A percentile compares a stretch with the other conserved stretches of the same genome.
These are phyloP conservation scores for Catharus fuscescens DNA, from an alignment of 2,113 vertebrate species.

Conservation along the genomic window DNA sequence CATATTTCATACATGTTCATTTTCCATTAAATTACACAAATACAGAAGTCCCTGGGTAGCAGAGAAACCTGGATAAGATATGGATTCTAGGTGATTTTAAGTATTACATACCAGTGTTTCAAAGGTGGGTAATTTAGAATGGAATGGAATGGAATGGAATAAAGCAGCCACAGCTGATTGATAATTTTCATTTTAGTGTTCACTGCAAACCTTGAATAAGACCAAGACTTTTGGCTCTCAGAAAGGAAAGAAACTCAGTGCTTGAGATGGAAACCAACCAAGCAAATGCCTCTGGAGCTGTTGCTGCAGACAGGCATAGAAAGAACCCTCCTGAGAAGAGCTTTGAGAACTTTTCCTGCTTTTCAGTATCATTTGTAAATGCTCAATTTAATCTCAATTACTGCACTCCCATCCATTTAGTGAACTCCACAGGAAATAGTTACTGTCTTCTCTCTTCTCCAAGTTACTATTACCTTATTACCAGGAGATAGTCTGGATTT, in stretches of 20 bases:
- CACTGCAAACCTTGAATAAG: neutral
- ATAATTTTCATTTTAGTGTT: neutral
- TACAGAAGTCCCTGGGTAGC: neutral
- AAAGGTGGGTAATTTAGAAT: neutral
- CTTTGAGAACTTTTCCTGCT: neutral
- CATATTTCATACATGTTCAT: fast-evolving
- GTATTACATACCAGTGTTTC: neutral
- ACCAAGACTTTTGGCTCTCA: neutral
- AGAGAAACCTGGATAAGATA: neutral
- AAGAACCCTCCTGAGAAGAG: neutral
- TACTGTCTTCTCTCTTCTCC: neutral
- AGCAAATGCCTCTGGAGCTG: neutral
- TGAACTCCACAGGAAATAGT: neutral
- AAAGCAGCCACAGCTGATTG: neutral
- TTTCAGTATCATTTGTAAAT: neutral
- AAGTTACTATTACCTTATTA: neutral
- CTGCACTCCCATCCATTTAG: neutral
- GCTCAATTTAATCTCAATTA: neutral
- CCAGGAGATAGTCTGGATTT: neutral
- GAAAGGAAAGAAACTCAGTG: neutral
- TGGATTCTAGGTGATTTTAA: neutral
- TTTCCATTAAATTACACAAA: fast-evolving
- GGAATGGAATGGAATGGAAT: neutral
- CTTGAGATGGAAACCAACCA: neutral
- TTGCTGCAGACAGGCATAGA: neutral